Conservation (phyloP, 2,888 invertebrate genomes). For the Cheilosia soror region DNA sequence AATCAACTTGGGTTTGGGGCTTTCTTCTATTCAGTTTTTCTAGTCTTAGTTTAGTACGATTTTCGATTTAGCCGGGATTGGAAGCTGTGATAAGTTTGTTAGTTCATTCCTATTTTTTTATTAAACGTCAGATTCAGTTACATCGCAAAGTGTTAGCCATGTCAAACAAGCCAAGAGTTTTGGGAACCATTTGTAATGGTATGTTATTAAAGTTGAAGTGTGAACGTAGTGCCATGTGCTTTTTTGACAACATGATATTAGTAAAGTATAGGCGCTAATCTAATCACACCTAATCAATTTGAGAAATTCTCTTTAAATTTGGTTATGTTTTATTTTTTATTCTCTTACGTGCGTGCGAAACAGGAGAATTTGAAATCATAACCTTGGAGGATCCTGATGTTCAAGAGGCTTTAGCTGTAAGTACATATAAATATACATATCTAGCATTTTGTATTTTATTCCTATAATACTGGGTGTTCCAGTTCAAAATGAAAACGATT, state of each 20-base stretch:
- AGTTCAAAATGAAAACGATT: too few relatives aligned
- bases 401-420: slow-evolving; percentile 86
- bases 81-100: background rate
- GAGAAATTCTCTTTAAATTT: background rate
- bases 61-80: slow-evolving; percentile 4
- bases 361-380: slow-evolving; percentile 86
- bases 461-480: too few relatives aligned
- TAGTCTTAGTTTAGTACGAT: slow-evolving; percentile 26
- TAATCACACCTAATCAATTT: background rate
- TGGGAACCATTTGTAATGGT: slow-evolving; percentile 77
- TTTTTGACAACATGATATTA: background rate
- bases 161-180: slow-evolving; percentile 77
- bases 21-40: background rate
- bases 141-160: slow-evolving; percentile 59
- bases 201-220: slow-evolving; percentile 32
- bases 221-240: background rate
- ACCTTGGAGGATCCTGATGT: slow-evolving; percentile 86
- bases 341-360: background rate
- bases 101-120: background rate
- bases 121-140: background rate
- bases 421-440: slow-evolving; percentile 77
- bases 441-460: background rate
- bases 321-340: background rate
- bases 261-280: background rate
- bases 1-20: background rate